Base-by-base conservation (phyloP, 2,888 invertebrate species). In the Apeira syringaria region DNA sequence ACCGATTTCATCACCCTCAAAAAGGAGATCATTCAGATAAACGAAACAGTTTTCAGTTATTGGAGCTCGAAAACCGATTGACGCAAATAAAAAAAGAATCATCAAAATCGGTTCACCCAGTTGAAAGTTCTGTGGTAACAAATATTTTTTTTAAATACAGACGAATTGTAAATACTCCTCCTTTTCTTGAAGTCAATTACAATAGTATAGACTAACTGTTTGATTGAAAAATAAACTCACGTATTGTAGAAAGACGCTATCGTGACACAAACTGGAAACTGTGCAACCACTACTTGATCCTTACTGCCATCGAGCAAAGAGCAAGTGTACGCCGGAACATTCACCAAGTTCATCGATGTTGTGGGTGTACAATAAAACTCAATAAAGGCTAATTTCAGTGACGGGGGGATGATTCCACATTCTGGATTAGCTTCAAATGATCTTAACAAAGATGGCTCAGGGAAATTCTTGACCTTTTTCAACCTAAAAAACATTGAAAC, bases 171-270 rank as follows among this genome's bases (percentile, higher is more conserved):
- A n/a, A n/a, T n/a, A n/a, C n/a, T n/a, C n/a, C n/a, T n/a, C n/a
- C n/a, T n/a, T n/a, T n/a, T n/a, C n/a, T n/a, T n/a, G n/a, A n/a
- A n/a, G n/a, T n/a, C n/a, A n/a, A n/a, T n/a, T n/a, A n/a, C n/a
- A n/a, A n/a, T n/a, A n/a, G n/a, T n/a, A n/a, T n/a, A n/a, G n/a
- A n/a, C n/a, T n/a, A 2, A 39, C 6, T 20, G 15, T 2, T 6
- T 2, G 20, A 20, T 15, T 1, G 15, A 13, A 9, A 40, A 2
- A 17, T 1, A 9, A 1, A 62, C 83, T 68, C 59, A 89, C 89
- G 89, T 88, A 46, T 89, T 89, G 52, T 89, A 89, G 58, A 88
- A 89, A 1, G 88, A 87, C 2, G 85, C 85, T 37, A 89, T 84
- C 1, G 82, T 79, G 12, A 86, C 63, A 47, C 76, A 78, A 5